Conservation (phyloP, 2,888 invertebrate genomes). For the Busseola fusca region DNA sequence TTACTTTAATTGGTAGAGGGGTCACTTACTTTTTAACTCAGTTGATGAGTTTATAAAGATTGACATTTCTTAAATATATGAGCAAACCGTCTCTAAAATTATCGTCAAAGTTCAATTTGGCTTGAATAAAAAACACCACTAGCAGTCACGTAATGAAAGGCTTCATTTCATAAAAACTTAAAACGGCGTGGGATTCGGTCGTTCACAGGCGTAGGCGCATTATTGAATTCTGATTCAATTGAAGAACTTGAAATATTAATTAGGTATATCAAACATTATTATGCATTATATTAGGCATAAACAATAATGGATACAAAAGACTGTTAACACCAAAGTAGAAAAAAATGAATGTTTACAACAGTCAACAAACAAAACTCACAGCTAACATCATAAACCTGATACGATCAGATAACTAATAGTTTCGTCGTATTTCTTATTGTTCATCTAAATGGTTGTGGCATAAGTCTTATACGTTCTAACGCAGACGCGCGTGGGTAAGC, state of each 20-base stretch:
- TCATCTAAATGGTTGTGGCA: constrained; percentile 29
- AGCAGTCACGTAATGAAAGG: constrained; percentile 47
- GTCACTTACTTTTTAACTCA: constrained; percentile 27
- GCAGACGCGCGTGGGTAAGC: constrained; percentile 47
- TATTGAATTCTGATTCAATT: constrained; percentile 29
- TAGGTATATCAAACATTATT: constrained; percentile 19
- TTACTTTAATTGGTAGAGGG: constrained; percentile 39
- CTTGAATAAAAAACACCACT: constrained; percentile 16
- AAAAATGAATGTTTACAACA: constrained; percentile 24
- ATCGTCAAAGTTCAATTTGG: constrained; percentile 28
- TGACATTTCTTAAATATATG: constrained; percentile 54
- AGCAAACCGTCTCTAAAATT: constrained; percentile 48
- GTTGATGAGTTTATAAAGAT: constrained; percentile 55
- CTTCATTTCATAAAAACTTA: constrained; percentile 57
- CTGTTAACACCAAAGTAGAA: constrained; percentile 14
- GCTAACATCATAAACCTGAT: constrained; percentile 35
- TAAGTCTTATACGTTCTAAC: constrained; percentile 27
- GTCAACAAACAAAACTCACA: constrained; percentile 12
- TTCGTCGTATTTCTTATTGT: constrained; percentile 39
- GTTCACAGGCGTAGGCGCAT: constrained; percentile 68
- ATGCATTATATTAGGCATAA: constrained; percentile 2
- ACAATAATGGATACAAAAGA: constrained; percentile 18
- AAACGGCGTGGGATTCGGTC: constrained; percentile 61
- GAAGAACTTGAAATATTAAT: constrained; percentile 42
- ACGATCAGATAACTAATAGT: constrained; percentile 35